Conservation (phyloP, 1,140 invertebrate species). For the Macrobrachium rosenbergii region DNA sequence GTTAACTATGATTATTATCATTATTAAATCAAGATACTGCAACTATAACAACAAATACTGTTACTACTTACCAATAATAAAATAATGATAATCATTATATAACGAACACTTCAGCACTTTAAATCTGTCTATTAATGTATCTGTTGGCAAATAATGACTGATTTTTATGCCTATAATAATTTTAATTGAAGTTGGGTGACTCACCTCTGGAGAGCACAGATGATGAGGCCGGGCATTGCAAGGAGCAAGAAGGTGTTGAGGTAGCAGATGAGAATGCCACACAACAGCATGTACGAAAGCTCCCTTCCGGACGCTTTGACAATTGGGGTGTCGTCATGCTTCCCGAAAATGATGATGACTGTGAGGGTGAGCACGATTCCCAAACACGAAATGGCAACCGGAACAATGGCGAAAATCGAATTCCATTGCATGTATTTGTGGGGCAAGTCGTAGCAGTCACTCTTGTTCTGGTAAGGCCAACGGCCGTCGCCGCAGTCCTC, state of each 20-base stretch:
- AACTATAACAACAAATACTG: too few relatives aligned
- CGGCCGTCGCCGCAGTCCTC: slow-evolving; percentile 74
- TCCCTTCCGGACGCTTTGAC: slow-evolving; percentile 75
- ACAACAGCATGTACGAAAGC: slow-evolving; percentile 75
- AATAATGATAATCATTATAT: too few relatives aligned
- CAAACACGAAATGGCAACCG: slow-evolving; percentile 73
- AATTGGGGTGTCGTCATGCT: slow-evolving; percentile 70
- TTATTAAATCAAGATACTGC: too few relatives aligned
- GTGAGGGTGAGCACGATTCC: slow-evolving; percentile 74
- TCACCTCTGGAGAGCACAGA: slow-evolving; percentile 73
- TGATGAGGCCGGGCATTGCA: slow-evolving; percentile 71
- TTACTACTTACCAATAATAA: too few relatives aligned
- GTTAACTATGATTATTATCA: too few relatives aligned
- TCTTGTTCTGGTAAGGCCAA: slow-evolving; percentile 71
- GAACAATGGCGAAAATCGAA: slow-evolving; percentile 74
- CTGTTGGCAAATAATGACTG: not conserved
- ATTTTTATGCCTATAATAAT: not conserved
- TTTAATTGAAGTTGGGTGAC: not conserved
- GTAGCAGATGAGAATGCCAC: slow-evolving; percentile 73
- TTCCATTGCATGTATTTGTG: slow-evolving; percentile 76
- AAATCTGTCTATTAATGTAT: too few relatives aligned
- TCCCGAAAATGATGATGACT: slow-evolving; percentile 72
- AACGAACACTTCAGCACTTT: too few relatives aligned
- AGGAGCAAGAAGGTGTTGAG: slow-evolving; percentile 73
- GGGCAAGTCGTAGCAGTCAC: slow-evolving; percentile 69